phyloP scores from a whole-genome alignment of 1,140 invertebrate species.

The Zaprionus lachaisei region DNA sequence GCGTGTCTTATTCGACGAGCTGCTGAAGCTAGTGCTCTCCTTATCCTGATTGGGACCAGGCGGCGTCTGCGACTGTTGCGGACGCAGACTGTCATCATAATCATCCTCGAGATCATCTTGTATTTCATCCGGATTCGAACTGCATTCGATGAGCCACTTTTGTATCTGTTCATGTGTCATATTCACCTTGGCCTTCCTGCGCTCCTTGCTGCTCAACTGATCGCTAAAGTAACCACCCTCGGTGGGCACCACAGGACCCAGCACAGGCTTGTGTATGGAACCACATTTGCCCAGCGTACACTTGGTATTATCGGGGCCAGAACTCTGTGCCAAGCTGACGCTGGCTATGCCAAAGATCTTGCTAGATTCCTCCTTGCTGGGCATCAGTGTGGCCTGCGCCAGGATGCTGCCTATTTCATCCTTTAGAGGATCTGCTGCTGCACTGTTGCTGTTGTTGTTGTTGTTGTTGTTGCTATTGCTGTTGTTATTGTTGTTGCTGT shows the following conservation, averaged over 20 bases:
- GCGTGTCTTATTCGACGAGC: constrained; percentile 78
- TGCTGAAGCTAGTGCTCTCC: constrained; percentile 76
- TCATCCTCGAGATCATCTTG: constrained; percentile 86
- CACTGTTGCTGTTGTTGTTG: constrained; percentile 5
- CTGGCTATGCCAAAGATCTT: constrained; percentile 85
- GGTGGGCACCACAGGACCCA: constrained; percentile 82
- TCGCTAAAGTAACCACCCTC: constrained; percentile 79
- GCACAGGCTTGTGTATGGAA: constrained; percentile 81
- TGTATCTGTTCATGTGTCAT: constrained; percentile 90
- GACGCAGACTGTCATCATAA: constrained; percentile 75
- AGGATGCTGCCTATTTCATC: constrained; percentile 80
- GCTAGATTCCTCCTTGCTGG: constrained; percentile 84
- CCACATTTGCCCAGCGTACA: constrained; percentile 84
- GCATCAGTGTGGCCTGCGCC: constrained; percentile 81
- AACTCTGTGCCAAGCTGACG: constrained; percentile 83
- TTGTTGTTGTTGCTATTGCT: background rate
- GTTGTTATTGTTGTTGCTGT: background rate
- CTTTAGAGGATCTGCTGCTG: constrained; percentile 65
- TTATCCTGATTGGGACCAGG: constrained; percentile 72
- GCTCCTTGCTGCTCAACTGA: constrained; percentile 79
- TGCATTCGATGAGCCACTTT: constrained; percentile 89
- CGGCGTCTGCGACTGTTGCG: constrained; percentile 68
- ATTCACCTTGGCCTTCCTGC: constrained; percentile 88
- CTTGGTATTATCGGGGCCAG: constrained; percentile 83
- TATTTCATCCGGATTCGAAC: constrained; percentile 86